Evolutionary conservation across 2,797 vertebrate genomes (phyloP).

Genomic region (Smutsia gigantea): DNA sequence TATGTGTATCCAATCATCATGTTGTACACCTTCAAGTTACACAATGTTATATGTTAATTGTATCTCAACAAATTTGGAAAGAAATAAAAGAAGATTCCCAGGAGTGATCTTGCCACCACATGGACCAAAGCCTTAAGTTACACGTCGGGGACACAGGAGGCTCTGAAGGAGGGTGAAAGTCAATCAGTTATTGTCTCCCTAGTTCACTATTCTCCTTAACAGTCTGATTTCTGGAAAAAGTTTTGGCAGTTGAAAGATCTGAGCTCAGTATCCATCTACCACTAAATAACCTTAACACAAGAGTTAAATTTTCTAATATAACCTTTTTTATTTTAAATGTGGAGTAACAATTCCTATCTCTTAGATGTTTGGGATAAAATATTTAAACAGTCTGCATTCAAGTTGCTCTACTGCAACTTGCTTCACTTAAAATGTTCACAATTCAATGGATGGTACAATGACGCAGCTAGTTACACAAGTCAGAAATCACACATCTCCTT

Average conservation of each 20-base stretch:
- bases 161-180: background rate
- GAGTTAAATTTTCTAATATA: background rate
- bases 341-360: background rate
- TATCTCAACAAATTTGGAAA: background rate
- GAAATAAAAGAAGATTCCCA: background rate
- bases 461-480: background rate
- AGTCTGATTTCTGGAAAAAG: background rate
- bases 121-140: background rate
- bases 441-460: background rate
- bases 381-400: background rate
- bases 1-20: background rate
- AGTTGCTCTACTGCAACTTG: background rate
- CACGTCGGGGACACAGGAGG: background rate
- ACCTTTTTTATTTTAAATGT: background rate
- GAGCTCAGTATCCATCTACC: background rate
- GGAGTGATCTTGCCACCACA: background rate
- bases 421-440: too few species aligned
- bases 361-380: background rate
- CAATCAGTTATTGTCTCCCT: background rate
- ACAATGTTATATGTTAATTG: background rate
- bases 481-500: background rate
- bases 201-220: background rate
- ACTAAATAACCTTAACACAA: background rate
- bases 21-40: background rate
- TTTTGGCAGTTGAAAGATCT: background rate